These are phyloP conservation scores for Corythornis leucogaster DNA, from an alignment of 2,797 vertebrate species.

Conservation along the genomic window DNA sequence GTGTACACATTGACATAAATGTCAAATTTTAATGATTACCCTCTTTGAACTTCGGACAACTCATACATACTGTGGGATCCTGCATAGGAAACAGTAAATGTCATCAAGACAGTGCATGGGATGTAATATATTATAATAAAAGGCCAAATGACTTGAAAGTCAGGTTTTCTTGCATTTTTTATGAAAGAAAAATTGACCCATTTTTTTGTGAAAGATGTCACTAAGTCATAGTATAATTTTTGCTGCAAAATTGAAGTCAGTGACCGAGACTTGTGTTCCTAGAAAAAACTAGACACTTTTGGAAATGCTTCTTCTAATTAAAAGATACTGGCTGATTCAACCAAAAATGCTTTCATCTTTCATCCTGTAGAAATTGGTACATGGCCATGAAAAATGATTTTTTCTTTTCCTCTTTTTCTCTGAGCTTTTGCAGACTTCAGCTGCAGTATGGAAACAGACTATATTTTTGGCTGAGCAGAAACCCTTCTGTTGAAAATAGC, in stretches of 20 bases:
- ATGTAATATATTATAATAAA: constrained; percentile 69
- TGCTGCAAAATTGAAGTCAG: constrained; percentile 52
- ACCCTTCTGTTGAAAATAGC: constrained; percentile 59
- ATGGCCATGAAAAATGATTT: constrained; percentile 51
- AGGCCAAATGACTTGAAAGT: constrained; percentile 68
- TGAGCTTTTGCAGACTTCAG: constrained; percentile 55
- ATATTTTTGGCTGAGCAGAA: constrained; percentile 59
- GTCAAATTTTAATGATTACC: constrained; percentile 71
- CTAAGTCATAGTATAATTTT: constrained; percentile 52
- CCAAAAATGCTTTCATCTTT: constrained; percentile 63
- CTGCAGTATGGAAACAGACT: constrained; percentile 50
- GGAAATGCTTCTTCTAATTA: constrained; percentile 57
- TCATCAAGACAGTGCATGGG: constrained; percentile 51
- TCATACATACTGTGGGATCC: constrained; percentile 23
- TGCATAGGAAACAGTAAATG: constrained; percentile 60
- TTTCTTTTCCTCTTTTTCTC: not conserved
- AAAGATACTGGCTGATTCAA: constrained; percentile 44
- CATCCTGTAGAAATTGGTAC: constrained; percentile 60
- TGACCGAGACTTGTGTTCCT: constrained; percentile 38
- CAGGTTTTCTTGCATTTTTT: constrained; percentile 68
- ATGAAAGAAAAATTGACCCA: constrained; percentile 60
- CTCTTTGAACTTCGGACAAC: constrained; percentile 57
- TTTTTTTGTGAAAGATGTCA: constrained; percentile 62
- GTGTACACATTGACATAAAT: constrained; percentile 64
- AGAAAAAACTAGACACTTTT: constrained; percentile 44